phyloP scores from a whole-genome alignment of 2,113 vertebrate species.

The Kryptolebias marmoratus region DNA sequence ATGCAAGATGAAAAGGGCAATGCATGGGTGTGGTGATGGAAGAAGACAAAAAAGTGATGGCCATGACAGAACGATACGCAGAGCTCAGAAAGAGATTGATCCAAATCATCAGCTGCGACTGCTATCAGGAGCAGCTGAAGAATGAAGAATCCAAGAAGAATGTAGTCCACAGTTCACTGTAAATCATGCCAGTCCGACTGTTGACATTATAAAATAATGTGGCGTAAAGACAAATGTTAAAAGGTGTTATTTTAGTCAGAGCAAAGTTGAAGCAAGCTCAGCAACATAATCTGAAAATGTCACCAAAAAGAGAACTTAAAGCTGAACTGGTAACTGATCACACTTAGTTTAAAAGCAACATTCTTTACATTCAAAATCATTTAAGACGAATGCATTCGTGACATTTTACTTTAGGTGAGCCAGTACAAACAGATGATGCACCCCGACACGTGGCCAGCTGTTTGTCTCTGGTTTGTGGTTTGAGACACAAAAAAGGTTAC shows the following conservation, averaged over 20 bases:
- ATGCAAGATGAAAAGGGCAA: neutral
- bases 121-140: neutral
- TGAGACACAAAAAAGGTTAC: constrained; percentile 11
- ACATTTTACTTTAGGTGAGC: neutral
- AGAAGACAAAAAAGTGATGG: neutral
- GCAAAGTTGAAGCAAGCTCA: neutral
- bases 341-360: neutral
- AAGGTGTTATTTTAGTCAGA: neutral
- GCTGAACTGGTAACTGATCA: constrained; percentile 3
- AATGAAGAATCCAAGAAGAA: neutral
- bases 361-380: constrained; percentile 6
- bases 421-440: neutral
- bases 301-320: neutral
- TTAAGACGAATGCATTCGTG: neutral
- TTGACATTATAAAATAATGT: neutral
- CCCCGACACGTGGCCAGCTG: constrained; percentile 8
- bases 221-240: neutral
- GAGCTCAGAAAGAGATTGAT: neutral
- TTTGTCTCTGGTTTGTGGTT: constrained; percentile 7
- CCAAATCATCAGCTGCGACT: neutral
- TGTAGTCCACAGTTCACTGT: neutral
- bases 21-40: neutral
- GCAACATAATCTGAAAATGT: neutral
- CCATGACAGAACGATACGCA: neutral
- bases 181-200: neutral